Evolutionary conservation across 2,113 vertebrate genomes (phyloP), one percentile per base, ranked within the genome.

Genomic region (Dascyllus trimaculatus): DNA sequence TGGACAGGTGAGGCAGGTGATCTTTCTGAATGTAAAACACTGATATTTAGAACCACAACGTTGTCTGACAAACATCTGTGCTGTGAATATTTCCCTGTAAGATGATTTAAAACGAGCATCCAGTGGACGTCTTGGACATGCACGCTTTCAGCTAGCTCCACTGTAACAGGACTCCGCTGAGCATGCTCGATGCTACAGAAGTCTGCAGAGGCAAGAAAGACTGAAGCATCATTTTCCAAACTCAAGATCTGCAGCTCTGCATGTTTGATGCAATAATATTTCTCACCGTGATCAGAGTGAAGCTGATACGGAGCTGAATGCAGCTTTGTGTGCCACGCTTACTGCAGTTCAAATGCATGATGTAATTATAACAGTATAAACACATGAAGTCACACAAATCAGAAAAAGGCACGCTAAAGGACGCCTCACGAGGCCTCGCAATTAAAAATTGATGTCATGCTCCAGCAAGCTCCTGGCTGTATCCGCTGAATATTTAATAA

Each of bases 401-500:
- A 84, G 71, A 45, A 76, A 75, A 35, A 35, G 7, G 9, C 74
- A 75, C 0, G 15, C 22, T 69, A 63, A 62, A 66, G n/a, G 56
- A 67, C 11, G 40, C 74, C 56, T 88, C 82, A 51, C 2, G 56
- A 73, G 78, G 75, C 53, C 53, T 29, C 53, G 72, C 59, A 64
- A 82, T 92, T 73, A 90, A 89, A 89, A 65, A 89, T 86, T 19
- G 0, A 89, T 89, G 67, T 43, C 17, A 19, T 74, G 84, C 61
- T 77, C 38, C 43, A 64, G 68, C 60, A 81, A 73, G 81, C 85
- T 84, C 76, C 69, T 57, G 75, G 75, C 79, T 78, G 74, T 61
- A 79, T 82, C 75, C 19, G 18, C 75, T 92, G 65, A 91, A 92
- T 90, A 81, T 90, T 93, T 91, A 15, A 93, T 90, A 82, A 74